Percentiles rank a stretch among this genome's conserved stretches.
Conservation (phyloP, 2,113 vertebrate genomes). For the Manacus vitellinus region DNA sequence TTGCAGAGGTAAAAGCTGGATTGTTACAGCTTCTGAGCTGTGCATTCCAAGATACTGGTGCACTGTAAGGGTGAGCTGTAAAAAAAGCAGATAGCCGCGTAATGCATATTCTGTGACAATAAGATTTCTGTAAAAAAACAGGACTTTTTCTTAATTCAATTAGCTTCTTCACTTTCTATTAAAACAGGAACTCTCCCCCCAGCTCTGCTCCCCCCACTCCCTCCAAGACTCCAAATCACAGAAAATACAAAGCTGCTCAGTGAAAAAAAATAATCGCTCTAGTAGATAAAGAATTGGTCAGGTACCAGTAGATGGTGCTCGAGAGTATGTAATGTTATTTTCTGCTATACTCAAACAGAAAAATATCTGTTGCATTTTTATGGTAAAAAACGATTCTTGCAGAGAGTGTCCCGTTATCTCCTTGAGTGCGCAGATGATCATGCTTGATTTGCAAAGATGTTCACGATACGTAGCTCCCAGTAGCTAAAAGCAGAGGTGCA, state of each 20-base stretch:
- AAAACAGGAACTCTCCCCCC: rapidly evolving
- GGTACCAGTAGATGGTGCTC: slow-evolving; percentile 12
- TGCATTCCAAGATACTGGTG: background rate
- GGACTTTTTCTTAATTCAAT: background rate
- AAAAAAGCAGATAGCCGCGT: background rate
- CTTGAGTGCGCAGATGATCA: background rate
- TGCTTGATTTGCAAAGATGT: background rate
- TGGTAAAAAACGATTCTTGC: background rate
- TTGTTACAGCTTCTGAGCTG: background rate
- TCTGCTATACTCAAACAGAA: background rate
- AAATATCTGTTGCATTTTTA: background rate
- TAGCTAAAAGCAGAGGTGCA: background rate
- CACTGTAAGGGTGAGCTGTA: background rate
- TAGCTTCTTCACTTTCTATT: background rate
- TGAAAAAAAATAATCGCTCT: background rate
- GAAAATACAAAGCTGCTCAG: background rate
- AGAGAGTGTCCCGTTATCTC: background rate
- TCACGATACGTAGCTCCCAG: rapidly evolving
- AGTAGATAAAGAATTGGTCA: background rate
- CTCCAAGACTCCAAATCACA: background rate
- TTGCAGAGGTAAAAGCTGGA: background rate
- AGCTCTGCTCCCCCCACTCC: rapidly evolving
- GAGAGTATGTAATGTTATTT: background rate
- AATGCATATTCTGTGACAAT: background rate
- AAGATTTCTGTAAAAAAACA: background rate